phyloP scores from a whole-genome alignment of 2,113 vertebrate genomes.

The Oncorhynchus clarkii region DNA sequence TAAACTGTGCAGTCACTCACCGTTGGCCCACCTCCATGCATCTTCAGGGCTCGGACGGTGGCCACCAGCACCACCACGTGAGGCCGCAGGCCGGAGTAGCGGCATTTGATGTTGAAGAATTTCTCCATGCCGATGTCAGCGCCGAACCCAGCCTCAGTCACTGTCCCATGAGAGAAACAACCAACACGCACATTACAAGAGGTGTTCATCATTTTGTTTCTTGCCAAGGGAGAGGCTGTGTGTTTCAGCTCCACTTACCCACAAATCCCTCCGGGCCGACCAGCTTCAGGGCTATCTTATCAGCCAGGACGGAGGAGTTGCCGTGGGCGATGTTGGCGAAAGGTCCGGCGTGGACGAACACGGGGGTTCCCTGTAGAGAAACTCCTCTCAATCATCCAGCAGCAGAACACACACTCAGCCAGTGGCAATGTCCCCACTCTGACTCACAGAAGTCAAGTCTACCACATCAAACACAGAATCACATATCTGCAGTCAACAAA shows the following conservation, averaged over 20 bases:
- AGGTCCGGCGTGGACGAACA: slow-evolving; percentile 96
- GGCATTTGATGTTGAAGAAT: slow-evolving; percentile 98
- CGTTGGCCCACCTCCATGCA: slow-evolving; percentile 95
- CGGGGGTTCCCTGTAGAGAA: slow-evolving; percentile 84
- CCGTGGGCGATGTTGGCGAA: slow-evolving; percentile 99
- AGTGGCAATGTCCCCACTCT: not conserved
- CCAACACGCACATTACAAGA: not conserved
- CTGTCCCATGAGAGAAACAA: slow-evolving; percentile 56
- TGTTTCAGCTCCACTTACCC: slow-evolving; percentile 70
- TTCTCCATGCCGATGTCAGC: slow-evolving; percentile 99
- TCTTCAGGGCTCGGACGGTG: slow-evolving; percentile 93
- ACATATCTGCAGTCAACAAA: not conserved
- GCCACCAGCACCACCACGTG: slow-evolving; percentile 94
- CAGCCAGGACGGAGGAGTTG: slow-evolving; percentile 95
- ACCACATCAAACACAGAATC: not conserved
- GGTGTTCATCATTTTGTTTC: too few relatives aligned
- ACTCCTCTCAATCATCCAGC: slow-evolving; percentile 6
- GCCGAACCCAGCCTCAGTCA: slow-evolving; percentile 97
- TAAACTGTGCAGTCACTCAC: slow-evolving; percentile 67
- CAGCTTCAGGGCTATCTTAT: slow-evolving; percentile 94
- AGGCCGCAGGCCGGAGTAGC: slow-evolving; percentile 88
- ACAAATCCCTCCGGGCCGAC: slow-evolving; percentile 94
- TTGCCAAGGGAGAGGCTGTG: not conserved
- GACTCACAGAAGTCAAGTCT: not conserved
- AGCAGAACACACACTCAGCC: slow-evolving; percentile 11